A percentile compares a stretch with the other conserved stretches of the same genome.
These are phyloP conservation scores for Sesamia inferens DNA, from an alignment of 2,888 invertebrate genomes.

Conservation along the genomic window DNA sequence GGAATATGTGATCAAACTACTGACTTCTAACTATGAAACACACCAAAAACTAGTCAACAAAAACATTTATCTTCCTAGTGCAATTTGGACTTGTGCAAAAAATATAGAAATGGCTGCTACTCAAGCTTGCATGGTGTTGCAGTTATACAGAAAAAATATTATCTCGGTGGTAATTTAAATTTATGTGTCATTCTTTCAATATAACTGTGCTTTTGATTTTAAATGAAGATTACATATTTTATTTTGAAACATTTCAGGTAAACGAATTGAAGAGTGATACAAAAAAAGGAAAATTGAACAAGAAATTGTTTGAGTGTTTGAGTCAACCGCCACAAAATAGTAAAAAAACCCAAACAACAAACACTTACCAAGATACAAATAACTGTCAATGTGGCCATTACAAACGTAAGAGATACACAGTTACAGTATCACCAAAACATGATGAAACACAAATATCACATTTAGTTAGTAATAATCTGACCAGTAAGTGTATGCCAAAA, in stretches of 20 bases:
- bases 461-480: constrained; percentile 11
- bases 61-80: constrained; percentile 84
- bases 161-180: constrained; percentile 77
- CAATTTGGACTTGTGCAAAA: constrained; percentile 87
- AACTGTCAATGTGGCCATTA: constrained; percentile 76
- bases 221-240: neutral
- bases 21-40: constrained; percentile 83
- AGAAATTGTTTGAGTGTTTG: constrained; percentile 79
- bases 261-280: constrained; percentile 82
- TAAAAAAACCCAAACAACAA: constrained; percentile 78
- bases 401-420: constrained; percentile 72
- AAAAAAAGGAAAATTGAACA: constrained; percentile 78
- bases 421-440: constrained; percentile 60
- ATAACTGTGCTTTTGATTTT: neutral
- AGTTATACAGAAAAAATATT: constrained; percentile 84
- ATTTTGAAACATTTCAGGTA: constrained; percentile 69
- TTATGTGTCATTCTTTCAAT: neutral
- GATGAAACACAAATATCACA: constrained; percentile 31
- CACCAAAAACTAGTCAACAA: constrained; percentile 82
- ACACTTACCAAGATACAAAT: constrained; percentile 65
- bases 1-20: constrained; percentile 82
- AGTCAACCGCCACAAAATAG: constrained; percentile 77
- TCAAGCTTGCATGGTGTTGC: constrained; percentile 84
- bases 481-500: constrained; percentile 1
- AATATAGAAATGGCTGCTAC: constrained; percentile 84